Conservation (phyloP, 2,888 invertebrate species). For the Phytoseiulus persimilis region DNA sequence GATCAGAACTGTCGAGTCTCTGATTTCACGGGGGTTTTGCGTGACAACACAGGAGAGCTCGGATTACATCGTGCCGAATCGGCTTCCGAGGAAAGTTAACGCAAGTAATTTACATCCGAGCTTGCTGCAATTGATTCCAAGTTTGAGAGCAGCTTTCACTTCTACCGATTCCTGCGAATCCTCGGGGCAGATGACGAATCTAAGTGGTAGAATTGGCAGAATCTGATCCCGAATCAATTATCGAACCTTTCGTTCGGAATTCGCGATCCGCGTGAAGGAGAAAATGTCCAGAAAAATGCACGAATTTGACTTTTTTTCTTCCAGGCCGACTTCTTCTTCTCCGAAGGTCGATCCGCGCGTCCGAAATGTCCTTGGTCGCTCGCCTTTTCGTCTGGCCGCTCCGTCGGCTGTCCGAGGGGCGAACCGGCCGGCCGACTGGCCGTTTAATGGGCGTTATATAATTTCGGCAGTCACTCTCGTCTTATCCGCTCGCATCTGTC, state of each 20-base stretch:
- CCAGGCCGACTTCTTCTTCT: neutral
- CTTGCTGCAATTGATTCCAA: too few species aligned
- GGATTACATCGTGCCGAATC: too few species aligned
- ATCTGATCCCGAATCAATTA: neutral
- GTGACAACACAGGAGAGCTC: too few species aligned
- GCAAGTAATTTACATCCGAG: too few species aligned
- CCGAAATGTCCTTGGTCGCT: neutral
- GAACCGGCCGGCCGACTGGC: neutral
- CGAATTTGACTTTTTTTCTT: neutral
- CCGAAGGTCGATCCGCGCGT: neutral
- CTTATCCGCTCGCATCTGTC: neutral
- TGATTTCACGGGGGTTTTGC: too few species aligned
- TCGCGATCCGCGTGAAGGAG: neutral
- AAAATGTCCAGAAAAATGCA: neutral
- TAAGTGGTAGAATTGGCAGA: neutral
- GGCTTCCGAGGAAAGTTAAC: too few species aligned
- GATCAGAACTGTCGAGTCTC: too few species aligned
- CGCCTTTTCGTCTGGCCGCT: neutral
- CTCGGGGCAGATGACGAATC: neutral
- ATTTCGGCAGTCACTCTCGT: neutral
- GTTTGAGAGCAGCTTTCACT: too few species aligned
- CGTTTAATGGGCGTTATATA: neutral
- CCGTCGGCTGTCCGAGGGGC: neutral
- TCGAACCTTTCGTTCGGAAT: neutral
- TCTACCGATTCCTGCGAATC: neutral